Evolutionary conservation across 2,888 invertebrate genomes (phyloP).

Genomic region (Sipha maydis): DNA sequence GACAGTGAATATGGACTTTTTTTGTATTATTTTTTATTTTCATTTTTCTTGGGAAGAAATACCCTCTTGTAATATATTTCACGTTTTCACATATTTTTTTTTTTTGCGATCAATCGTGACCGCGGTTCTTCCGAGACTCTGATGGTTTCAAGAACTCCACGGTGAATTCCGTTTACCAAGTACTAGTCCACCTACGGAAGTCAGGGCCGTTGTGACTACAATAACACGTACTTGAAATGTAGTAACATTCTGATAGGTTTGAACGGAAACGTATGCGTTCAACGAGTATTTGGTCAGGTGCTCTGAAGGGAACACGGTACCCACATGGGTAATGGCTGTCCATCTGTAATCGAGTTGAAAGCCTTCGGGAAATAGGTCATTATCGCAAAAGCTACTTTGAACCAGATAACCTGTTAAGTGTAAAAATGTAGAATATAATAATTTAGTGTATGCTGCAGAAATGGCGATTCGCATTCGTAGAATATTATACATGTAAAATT

Average conservation of each 20-base stretch:
- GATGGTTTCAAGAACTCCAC: too few relatives aligned
- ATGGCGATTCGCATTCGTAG: neutral
- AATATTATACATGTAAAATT: neutral
- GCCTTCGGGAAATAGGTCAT: slow-evolving; percentile 63
- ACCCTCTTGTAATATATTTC: too few relatives aligned
- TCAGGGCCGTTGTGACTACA: neutral
- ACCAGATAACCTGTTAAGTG: slow-evolving; percentile 38
- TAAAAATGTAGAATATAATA: neutral
- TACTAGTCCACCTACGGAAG: neutral
- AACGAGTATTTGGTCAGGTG: slow-evolving; percentile 64
- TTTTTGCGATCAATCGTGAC: too few relatives aligned
- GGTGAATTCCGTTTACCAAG: too few relatives aligned
- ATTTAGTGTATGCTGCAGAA: neutral
- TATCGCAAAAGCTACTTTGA: slow-evolving; percentile 8
- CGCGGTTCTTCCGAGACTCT: too few relatives aligned
- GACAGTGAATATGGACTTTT: neutral
- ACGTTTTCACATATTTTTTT: too few relatives aligned
- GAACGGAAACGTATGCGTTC: slow-evolving; percentile 62
- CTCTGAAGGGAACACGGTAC: slow-evolving; percentile 64
- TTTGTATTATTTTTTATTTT: neutral
- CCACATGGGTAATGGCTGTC: slow-evolving; percentile 64
- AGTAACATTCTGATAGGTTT: slow-evolving; percentile 63
- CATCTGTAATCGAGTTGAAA: slow-evolving; percentile 64
- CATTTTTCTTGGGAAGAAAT: neutral
- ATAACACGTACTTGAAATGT: slow-evolving; percentile 62